These are phyloP conservation scores for Microctonus brassicae DNA, from an alignment of 2,888 invertebrate species.

Conservation along the genomic window DNA sequence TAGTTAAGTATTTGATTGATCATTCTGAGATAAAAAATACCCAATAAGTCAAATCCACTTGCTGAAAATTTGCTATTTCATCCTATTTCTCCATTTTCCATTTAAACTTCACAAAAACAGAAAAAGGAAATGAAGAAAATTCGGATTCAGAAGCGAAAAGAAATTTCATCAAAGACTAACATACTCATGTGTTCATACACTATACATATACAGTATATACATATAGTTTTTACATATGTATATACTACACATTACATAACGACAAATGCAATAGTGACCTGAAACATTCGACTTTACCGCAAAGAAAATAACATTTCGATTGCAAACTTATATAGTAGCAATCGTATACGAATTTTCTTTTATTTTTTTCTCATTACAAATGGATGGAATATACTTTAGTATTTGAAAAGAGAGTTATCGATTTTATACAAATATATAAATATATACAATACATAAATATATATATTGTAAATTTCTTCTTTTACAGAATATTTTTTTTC, in stretches of 20 bases:
- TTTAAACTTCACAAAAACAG: too few species aligned
- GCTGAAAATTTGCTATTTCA: too few species aligned
- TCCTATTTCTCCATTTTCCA: neutral
- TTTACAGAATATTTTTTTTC: neutral
- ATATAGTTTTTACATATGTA: too few species aligned
- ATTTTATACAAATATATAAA: too few species aligned
- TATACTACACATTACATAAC: too few species aligned
- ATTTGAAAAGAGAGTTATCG: constrained; percentile 21
- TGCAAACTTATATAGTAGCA: neutral
- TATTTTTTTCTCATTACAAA: constrained; percentile 34
- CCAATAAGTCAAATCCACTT: too few species aligned
- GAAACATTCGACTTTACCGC: neutral
- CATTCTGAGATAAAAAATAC: too few species aligned
- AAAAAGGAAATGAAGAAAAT: too few species aligned
- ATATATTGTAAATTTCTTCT: neutral
- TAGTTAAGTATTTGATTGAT: too few species aligned
- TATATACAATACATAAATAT: too few species aligned
- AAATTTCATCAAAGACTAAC: constrained; percentile 26
- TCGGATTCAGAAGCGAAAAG: constrained; percentile 1
- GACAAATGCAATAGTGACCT: neutral
- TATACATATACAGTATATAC: too few species aligned
- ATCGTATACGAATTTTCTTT: neutral
- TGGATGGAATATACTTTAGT: constrained; percentile 46
- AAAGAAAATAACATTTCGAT: neutral
- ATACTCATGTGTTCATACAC: too few species aligned